Conservation (phyloP, 35 echinoderm and acorn worm genomes). For the Strongylocentrotus purpuratus region DNA sequence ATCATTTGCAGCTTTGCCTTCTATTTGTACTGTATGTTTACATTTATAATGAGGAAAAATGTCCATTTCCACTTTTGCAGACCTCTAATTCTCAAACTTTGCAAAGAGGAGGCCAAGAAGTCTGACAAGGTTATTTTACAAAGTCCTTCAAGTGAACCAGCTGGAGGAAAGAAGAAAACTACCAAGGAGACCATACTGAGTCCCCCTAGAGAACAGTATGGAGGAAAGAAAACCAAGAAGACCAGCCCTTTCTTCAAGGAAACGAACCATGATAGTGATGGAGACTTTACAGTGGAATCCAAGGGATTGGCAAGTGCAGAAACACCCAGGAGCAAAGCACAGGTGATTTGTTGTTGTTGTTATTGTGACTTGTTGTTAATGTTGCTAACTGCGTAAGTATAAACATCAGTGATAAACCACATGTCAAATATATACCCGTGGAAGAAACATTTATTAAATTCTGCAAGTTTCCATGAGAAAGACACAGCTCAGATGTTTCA, state of each 20-base stretch:
- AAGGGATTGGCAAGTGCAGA: not conserved
- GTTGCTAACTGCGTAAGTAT: too few species aligned
- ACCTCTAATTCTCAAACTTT: constrained; percentile 70
- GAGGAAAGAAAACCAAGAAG: not conserved
- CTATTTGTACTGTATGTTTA: not conserved
- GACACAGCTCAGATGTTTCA: too few species aligned
- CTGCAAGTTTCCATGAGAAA: too few species aligned
- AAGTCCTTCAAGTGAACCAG: not conserved
- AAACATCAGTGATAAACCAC: too few species aligned
- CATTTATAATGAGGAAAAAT: not conserved
- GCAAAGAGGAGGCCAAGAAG: constrained; percentile 57
- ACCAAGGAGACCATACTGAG: not conserved
- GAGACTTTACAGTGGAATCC: constrained; percentile 12
- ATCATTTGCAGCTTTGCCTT: not conserved
- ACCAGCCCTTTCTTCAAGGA: not conserved
- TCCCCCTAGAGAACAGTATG: not conserved
- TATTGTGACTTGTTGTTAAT: not conserved
- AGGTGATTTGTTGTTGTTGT: not conserved
- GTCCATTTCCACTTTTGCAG: constrained; percentile 22
- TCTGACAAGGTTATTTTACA: not conserved
- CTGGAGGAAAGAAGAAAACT: not conserved
- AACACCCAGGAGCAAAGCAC: not conserved
- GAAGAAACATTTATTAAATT: too few species aligned
- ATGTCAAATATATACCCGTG: too few species aligned
- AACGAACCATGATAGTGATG: not conserved